Evolutionary conservation across 2,113 vertebrate species (phyloP), one percentile per base, ranked within the genome.

Genomic region (Oryzias celebensis): DNA sequence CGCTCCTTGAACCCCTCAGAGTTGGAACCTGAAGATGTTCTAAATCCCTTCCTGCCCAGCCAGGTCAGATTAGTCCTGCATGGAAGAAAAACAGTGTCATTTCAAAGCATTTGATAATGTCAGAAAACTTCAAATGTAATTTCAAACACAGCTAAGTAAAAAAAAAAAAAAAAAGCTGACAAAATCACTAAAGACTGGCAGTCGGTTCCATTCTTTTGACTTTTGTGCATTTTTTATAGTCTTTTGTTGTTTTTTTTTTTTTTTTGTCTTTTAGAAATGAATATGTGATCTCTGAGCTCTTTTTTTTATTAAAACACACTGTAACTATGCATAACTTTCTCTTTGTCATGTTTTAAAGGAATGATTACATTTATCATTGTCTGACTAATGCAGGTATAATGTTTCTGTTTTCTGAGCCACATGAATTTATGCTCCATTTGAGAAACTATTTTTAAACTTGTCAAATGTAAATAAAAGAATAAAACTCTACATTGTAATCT

Each of bases 371-470:
- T 2, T 36, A 8, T 18, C 17, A 12, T 53, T 36, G 1, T 45
- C 42, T 24, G 2, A 50, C 2, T 5, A 49, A 14, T 51, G 28
- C 48, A 2, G 16, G 7, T 53, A 53, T 43, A 0, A 24, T 24
- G 3, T 41, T 36, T 58, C 6, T 71, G 18, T 60, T 64, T 71
- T 6, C 52, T 58, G 67, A 73, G 62, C 52, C 65, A 66, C 36
- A 60, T 60, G 0, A n/a, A 60, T 6, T 16, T 22, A n/a, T 63
- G 24, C 14, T 16, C 31, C 12, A 10, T 36, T 36, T 36, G 8
- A 36, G 12, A 36, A 36, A 0, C 36, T 50, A 52, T 56, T 56
- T 36, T 65, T 36, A 36, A 28, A 10, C 8, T 36, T 36, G 8
- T 36, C 10, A 12, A 12, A 36, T 36, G 36, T 36, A 36, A 12